A percentile compares a stretch with the other conserved stretches of the same genome.
Conservation (phyloP, 1,140 invertebrate genomes). For the Drosophila sproati region DNA sequence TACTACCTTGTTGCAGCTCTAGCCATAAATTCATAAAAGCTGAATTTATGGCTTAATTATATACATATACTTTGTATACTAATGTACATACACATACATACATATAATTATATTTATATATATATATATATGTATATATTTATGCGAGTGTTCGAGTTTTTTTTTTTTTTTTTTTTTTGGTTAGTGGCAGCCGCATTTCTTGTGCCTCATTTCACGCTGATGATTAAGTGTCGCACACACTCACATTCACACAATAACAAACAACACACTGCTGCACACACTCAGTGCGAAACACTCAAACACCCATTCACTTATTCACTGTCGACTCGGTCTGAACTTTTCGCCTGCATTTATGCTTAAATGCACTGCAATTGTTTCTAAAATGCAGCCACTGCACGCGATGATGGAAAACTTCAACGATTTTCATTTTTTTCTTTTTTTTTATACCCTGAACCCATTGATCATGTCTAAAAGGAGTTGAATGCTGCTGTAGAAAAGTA, state of each 20-base stretch:
- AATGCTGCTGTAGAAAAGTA: too few species aligned
- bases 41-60: conserved; percentile 83
- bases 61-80: conserved; percentile 28
- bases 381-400: conserved; percentile 71
- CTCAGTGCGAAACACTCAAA: conserved; percentile 8
- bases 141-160: neutral
- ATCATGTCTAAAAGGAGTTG: neutral
- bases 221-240: conserved; percentile 70
- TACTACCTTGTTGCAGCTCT: conserved; percentile 48
- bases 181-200: conserved; percentile 48
- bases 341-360: conserved; percentile 76
- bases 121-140: neutral
- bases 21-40: conserved; percentile 81
- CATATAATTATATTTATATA: conserved; percentile 5
- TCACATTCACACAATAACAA: conserved; percentile 20
- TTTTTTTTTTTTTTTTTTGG: neutral
- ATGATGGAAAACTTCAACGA: conserved; percentile 74
- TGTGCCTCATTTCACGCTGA: conserved; percentile 70
- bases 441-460: conserved; percentile 6
- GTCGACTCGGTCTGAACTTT: conserved; percentile 58
- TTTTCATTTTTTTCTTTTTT: conserved; percentile 55
- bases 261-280: conserved; percentile 2
- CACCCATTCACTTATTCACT: conserved; percentile 32
- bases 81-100: conserved; percentile 5
- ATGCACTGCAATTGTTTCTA: conserved; percentile 75